phyloP scores from a whole-genome alignment of 30 jellyfish, hydroid and myxozoan genomes.

The Aurelia sp. region DNA sequence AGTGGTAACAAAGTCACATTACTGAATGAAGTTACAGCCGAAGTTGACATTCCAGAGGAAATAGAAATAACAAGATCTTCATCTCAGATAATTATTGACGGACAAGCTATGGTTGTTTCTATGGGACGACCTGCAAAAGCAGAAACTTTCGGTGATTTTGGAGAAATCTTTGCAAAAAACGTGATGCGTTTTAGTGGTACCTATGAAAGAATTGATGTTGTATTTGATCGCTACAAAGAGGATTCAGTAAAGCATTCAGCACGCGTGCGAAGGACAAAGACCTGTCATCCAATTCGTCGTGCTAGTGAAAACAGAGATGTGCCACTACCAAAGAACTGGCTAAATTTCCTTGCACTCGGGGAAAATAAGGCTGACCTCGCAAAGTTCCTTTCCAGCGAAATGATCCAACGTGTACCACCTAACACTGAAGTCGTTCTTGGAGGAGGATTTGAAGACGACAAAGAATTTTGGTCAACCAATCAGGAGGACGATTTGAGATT shows the following conservation, averaged over 20 bases:
- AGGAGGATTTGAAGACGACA: conserved; percentile 6
- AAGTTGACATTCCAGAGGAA: too few species aligned
- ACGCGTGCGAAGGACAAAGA: conserved; percentile 13
- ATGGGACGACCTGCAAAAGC: too few species aligned
- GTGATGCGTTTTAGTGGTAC: too few species aligned
- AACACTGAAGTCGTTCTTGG: background rate
- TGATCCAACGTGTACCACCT: background rate
- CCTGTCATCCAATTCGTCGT: background rate
- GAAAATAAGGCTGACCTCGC: background rate
- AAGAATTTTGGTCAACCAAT: conserved; percentile 6
- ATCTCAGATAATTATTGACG: too few species aligned
- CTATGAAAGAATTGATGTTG: too few species aligned
- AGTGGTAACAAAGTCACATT: too few species aligned
- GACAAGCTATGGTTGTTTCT: too few species aligned
- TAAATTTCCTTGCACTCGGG: background rate
- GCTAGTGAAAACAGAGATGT: conserved; percentile 5
- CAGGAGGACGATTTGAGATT: conserved; percentile 18
- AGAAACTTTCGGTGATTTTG: too few species aligned
- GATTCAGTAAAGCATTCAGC: background rate
- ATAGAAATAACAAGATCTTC: too few species aligned
- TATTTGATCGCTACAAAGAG: background rate
- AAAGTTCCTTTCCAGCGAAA: too few species aligned
- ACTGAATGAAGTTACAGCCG: too few species aligned
- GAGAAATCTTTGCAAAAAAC: too few species aligned
- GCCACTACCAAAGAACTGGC: conserved; percentile 20